phyloP scores from a whole-genome alignment of 2,113 vertebrate species.

The Lophius piscatorius region DNA sequence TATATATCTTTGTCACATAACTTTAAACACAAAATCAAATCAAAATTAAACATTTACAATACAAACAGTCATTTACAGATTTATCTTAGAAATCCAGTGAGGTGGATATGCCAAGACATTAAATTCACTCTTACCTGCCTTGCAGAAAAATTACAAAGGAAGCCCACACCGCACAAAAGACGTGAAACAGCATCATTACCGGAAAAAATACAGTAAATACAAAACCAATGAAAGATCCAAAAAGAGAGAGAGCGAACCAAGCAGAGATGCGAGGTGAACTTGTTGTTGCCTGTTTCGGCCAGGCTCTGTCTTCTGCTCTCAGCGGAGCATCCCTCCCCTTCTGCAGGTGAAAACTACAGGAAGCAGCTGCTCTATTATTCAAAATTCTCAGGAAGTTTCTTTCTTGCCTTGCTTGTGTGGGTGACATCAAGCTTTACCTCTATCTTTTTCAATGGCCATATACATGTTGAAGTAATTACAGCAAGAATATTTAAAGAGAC shows the following conservation, averaged over 20 bases:
- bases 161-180: constrained; percentile 61
- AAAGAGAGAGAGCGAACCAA: not conserved
- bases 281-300: constrained; percentile 49
- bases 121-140: constrained; percentile 71
- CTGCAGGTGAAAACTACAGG: constrained; percentile 70
- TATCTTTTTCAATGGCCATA: constrained; percentile 72
- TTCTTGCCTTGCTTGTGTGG: constrained; percentile 51
- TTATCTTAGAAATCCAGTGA: not conserved
- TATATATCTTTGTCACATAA: not conserved
- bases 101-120: not conserved
- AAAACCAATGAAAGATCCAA: constrained; percentile 9
- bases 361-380: constrained; percentile 72
- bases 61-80: not conserved
- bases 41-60: not conserved
- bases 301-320: constrained; percentile 40
- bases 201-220: constrained; percentile 6
- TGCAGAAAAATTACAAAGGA: constrained; percentile 64
- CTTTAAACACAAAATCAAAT: not conserved
- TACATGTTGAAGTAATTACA: constrained; percentile 73
- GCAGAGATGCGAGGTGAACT: constrained; percentile 33
- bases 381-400: constrained; percentile 54
- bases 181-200: constrained; percentile 69
- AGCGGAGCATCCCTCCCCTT: constrained; percentile 45
- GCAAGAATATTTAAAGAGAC: constrained; percentile 77
- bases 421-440: constrained; percentile 66